Evolutionary conservation across 2,113 vertebrate species (phyloP).

Genomic region (Semnopithecus entellus): DNA sequence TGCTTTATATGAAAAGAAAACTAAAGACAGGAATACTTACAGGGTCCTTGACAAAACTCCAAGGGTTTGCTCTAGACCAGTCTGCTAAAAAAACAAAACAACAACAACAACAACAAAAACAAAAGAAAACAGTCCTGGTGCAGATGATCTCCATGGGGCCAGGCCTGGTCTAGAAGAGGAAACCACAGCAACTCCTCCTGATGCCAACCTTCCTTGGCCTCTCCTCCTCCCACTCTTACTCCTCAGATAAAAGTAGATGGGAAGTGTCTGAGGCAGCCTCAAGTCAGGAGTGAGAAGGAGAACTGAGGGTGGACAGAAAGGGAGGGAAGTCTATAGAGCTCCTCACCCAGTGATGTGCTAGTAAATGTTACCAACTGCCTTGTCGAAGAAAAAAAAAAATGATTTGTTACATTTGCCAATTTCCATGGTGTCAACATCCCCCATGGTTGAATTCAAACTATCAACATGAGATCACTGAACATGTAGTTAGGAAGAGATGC

Average conservation of each 20-base stretch:
- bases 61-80: neutral
- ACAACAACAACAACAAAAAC: no score
- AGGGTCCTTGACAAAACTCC: neutral
- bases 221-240: neutral
- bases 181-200: neutral
- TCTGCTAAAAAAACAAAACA: neutral
- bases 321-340: neutral
- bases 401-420: neutral
- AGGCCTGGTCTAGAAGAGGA: neutral
- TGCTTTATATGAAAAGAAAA: constrained; percentile 15
- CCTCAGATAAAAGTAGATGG: neutral
- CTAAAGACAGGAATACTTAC: neutral
- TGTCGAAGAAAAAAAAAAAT: neutral
- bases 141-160: neutral
- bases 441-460: neutral
- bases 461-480: neutral
- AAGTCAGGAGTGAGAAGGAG: neutral
- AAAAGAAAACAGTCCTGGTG: neutral
- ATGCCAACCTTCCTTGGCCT: neutral
- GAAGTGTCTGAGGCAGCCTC: neutral
- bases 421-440: neutral
- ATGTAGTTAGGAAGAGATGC: neutral
- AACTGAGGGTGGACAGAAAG: neutral
- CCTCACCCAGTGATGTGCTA: neutral
- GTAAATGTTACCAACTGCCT: neutral